These are phyloP conservation scores for Crambe crambe DNA, from an alignment of 37 sponge, comb jelly and placozoan genomes.

Conservation along the genomic window DNA sequence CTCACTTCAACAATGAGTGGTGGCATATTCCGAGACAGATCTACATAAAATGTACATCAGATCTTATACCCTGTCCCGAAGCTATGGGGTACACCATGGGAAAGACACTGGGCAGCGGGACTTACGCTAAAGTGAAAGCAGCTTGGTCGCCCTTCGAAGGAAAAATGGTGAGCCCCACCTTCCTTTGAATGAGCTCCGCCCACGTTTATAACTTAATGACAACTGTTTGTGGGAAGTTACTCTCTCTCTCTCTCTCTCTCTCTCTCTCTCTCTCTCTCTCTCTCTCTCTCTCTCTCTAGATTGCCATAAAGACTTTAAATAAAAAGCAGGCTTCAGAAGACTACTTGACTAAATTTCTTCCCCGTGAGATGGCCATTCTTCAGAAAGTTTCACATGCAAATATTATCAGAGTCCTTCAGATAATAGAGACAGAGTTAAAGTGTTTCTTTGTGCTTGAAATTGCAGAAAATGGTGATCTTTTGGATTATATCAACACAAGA, in stretches of 20 bases:
- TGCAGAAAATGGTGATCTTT: slow-evolving; percentile 89
- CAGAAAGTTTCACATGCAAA: slow-evolving; percentile 66
- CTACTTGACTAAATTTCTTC: slow-evolving; percentile 85
- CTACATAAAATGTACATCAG: slow-evolving; percentile 1
- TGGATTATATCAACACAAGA: slow-evolving; percentile 86
- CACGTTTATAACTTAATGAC: too few relatives aligned
- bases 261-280: too few relatives aligned
- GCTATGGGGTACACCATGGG: slow-evolving; percentile 50
- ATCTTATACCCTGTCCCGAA: slow-evolving; percentile 36
- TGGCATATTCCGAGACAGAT: slow-evolving; percentile 11
- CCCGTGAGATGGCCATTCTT: slow-evolving; percentile 81
- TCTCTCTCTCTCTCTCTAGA: too few relatives aligned
- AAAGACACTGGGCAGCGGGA: slow-evolving; percentile 82
- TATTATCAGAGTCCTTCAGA: slow-evolving; percentile 59
- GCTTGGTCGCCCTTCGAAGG: slow-evolving; percentile 53
- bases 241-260: too few relatives aligned
- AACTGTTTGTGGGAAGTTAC: too few relatives aligned
- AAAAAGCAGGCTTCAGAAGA: slow-evolving; percentile 81
- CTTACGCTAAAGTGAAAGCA: slow-evolving; percentile 90
- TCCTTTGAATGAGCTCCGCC: not conserved
- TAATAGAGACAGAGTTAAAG: slow-evolving; percentile 74
- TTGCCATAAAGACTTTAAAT: slow-evolving; percentile 88
- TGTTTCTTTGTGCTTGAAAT: slow-evolving; percentile 88
- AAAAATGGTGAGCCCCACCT: slow-evolving; percentile 53
- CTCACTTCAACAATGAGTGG: not conserved